Evolutionary conservation across 2,888 invertebrate species (phyloP), one percentile per base, ranked within the genome.

Genomic region (Caenorhabditis auriculariae): DNA sequence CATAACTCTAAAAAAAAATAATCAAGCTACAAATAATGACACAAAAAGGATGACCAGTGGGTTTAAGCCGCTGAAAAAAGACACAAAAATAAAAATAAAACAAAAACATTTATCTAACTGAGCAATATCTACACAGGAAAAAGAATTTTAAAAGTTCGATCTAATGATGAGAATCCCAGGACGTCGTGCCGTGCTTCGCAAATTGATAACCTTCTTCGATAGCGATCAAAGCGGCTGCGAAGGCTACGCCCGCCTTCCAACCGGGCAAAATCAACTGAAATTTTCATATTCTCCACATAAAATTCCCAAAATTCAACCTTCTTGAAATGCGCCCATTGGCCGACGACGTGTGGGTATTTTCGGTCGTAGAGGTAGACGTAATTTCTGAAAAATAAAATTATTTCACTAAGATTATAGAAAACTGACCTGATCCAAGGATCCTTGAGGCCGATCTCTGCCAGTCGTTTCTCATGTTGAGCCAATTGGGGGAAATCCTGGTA

Each of bases 361-460:
- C 72, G 60, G 48, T 74, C 72, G 57, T 68, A 76, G 48, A 76
- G 58, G 54, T 74, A 75, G n/a, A 69, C 72, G 51, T 75, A 76
- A 55, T 77, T 77, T 54, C 77, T 74, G 46, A 37, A 72, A 63
- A 26, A 39, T 9, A 12, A 17, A 48, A 21, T 2, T 27, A 29
- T 24, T 41, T 48, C 4, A 3, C 21, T 37, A 4, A 26, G 7
- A 41, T 17, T n/a, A 49, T 6, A 17, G 17, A 19, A 38, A 59
- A 48, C 44, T n/a, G 23, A 76, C 77, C 77, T 71, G 39, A 80
- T 80, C 77, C 77, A 79, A 7, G 79, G 79, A 60, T 79, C 79
- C 49, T 77, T 77, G 44, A 79, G 53, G 9, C 79, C 78, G 44
- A 80, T 57, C 50, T 77, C 72, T 5, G 60, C 75, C n/a, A 79